Base-by-base conservation (phyloP, 2,888 invertebrate species). In the Apotomis turbidana region DNA sequence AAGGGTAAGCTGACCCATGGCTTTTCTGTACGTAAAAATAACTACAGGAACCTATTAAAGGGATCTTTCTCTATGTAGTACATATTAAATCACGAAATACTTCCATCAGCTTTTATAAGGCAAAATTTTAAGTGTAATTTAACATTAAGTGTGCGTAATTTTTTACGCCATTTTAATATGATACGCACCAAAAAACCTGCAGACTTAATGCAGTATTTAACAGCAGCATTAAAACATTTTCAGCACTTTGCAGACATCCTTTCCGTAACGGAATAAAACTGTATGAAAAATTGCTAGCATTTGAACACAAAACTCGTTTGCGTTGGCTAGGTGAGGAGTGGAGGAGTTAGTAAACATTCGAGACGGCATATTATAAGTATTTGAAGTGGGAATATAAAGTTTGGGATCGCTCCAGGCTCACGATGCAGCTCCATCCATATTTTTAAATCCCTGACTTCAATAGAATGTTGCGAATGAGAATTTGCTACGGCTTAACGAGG, bases 261-360 rank as follows among this genome's bases (percentile, higher is more conserved):
- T 72, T 68, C 62, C 63, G 61, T 52, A 13, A 38, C 44, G 61
- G 67, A 63, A 68, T 71, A 70, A 71, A 68, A 74, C 73, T 74
- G 74, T 78, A 73, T 75, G 75, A 76, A 76, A 81, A 81, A 76
- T 80, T 79, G 80, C 78, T 83, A 75, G 74, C 74, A 81, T 81
- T 81, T 82, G 81, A 76, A 79, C 76, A 76, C 76, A 76, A 76
- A 75, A 74, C 78, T 79, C 77, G 77, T 74, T 81, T 79, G 78
- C 80, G 79, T 72, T 78, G 76, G 73, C 64, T 68, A 72, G 72
- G 68, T 68, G 68, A 68, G 68, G 80, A 83, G 78, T 82, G 80
- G 79, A 85, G 80, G 81, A 87, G 83, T 86, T 84, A 79, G 88
- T 86, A 90, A 90, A 90, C 87, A 90, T 87, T 86, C 83, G 83